Base-by-base conservation (phyloP, 2,888 invertebrate genomes). In the Allacma fusca region DNA sequence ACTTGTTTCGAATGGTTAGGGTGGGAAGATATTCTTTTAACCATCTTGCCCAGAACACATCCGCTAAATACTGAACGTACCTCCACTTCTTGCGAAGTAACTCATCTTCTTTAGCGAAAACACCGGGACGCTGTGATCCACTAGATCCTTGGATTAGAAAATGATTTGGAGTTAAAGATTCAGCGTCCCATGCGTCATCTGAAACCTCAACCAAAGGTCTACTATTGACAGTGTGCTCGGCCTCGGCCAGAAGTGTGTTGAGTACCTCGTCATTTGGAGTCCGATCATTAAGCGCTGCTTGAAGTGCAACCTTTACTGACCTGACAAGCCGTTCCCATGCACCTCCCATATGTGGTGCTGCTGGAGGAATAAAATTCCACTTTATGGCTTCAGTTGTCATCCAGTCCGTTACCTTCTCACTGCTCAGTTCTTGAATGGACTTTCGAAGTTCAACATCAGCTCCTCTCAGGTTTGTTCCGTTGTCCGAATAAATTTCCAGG, bases 131-230 rank as follows among this genome's bases (percentile, higher is more conserved):
- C 4, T 62, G 74, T 0, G 84, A 75, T 57, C 74, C 70, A 13
- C 24, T 57, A 4, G 85, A 72, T 28, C 59, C 29, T 13, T 84
- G 85, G 40, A 85, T 77, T 9, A 86, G 77, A 73, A 86, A 84
- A 79, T 86, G 85, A 19, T 82, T 84, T 7, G 86, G 85, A 0
- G 85, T 85, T 0, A 85, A 73, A 5, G 83, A 80, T 26, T 68
- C 76, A 9, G 81, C 59, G 62, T 85, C 82, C 16, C 82, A 73
- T 9, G 83, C 80, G 77, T 84, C 84, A 9, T 69, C 50, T 9
- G 85, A 84, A 13, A 85, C 71, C 19, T 82, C 80, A 21, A 78
- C 78, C 1, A 86, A 44, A 9, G 85, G 85, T 2, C 84, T 77
- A 16, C 84, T 83, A 78, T 85, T 86, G 13, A 85, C 75, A 16